Conservation (phyloP, 2,797 vertebrate genomes). For the Aeoliscus strigatus region DNA sequence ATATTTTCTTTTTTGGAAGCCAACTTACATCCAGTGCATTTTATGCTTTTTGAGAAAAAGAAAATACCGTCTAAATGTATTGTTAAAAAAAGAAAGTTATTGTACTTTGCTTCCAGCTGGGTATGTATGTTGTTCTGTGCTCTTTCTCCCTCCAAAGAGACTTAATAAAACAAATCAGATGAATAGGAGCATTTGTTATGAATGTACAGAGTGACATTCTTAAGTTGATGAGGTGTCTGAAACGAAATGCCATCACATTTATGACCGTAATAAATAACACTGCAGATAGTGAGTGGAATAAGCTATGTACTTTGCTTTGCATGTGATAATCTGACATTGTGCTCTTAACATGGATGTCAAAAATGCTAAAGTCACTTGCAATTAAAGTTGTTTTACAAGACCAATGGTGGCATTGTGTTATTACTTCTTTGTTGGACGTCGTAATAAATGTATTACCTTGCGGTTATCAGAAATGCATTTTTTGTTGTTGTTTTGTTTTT, state of each 20-base stretch:
- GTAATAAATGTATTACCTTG: not conserved
- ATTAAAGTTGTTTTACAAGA: conserved; percentile 69
- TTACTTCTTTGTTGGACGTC: conserved; percentile 12
- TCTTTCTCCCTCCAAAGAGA: conserved; percentile 42
- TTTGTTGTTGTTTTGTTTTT: too few relatives aligned
- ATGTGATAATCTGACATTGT: conserved; percentile 64
- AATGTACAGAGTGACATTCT: conserved; percentile 51
- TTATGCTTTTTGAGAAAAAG: conserved; percentile 17
- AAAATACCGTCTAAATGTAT: conserved; percentile 33
- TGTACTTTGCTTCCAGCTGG: conserved; percentile 20
- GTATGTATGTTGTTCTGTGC: conserved; percentile 24
- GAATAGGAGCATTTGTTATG: conserved; percentile 18
- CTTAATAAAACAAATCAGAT: conserved; percentile 18
- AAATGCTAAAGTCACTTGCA: conserved; percentile 68
- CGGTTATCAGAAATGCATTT: too few relatives aligned
- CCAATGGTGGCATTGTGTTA: conserved; percentile 1
- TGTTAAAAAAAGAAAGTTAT: conserved; percentile 21
- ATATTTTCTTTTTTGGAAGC: conserved; percentile 24
- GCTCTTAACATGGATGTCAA: conserved; percentile 62
- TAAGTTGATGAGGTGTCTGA: conserved; percentile 32
- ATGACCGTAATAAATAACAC: conserved; percentile 44
- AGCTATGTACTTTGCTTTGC: conserved; percentile 66
- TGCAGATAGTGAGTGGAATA: conserved; percentile 47
- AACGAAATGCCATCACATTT: conserved; percentile 62
- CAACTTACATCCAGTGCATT: conserved; percentile 20